Evolutionary conservation across 2,797 vertebrate species (phyloP).

Genomic region (Echeneis naucrates): DNA sequence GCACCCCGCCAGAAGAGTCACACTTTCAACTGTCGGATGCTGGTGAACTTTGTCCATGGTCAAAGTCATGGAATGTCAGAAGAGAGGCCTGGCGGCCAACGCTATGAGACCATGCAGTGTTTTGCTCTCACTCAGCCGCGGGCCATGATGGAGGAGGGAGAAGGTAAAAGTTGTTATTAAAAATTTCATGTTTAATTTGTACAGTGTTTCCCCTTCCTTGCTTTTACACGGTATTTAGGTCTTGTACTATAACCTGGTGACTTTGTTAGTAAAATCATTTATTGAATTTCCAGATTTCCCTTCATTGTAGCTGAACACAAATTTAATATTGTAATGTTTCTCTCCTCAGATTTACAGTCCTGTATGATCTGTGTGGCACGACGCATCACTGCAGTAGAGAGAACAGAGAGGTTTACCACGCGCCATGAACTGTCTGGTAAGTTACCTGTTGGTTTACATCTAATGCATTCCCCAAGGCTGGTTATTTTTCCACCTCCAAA

Average conservation of each 20-base stretch:
- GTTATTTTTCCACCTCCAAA: not conserved
- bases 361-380: slow-evolving; percentile 99
- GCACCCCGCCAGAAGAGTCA: slow-evolving; percentile 95
- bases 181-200: not conserved
- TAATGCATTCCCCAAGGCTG: not conserved
- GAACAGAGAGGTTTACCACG: slow-evolving; percentile 95
- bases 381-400: slow-evolving; percentile 91
- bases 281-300: not conserved
- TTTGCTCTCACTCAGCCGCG: slow-evolving; percentile 97
- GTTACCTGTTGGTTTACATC: slow-evolving; percentile 23
- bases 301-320: not conserved
- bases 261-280: not conserved
- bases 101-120: slow-evolving; percentile 98
- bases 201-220: no score
- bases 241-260: not conserved
- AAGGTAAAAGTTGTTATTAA: slow-evolving; percentile 84
- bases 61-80: slow-evolving; percentile 85
- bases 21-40: slow-evolving; percentile 97
- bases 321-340: slow-evolving; percentile 17
- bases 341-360: slow-evolving; percentile 92
- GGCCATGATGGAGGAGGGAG: slow-evolving; percentile 98
- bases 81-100: slow-evolving; percentile 86
- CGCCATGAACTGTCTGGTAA: slow-evolving; percentile 96
- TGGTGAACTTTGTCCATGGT: slow-evolving; percentile 89
- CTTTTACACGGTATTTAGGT: not conserved